These are phyloP conservation scores for Caerostris darwini DNA, from an alignment of 1,140 invertebrate species.

Conservation along the genomic window DNA sequence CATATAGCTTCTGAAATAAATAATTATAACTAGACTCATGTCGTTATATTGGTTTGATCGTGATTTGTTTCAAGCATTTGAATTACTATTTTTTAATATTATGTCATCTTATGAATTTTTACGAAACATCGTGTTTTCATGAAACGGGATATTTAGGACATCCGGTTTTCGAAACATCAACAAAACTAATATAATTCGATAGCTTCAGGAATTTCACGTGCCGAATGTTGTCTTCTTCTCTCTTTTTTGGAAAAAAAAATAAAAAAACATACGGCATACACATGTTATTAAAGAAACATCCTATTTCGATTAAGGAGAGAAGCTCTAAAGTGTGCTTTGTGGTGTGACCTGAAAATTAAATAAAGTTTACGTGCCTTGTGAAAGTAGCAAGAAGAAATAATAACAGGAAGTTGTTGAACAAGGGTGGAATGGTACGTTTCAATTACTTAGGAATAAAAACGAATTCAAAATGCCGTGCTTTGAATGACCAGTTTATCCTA, in stretches of 20 bases:
- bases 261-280: background rate
- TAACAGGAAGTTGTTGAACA: conserved; percentile 17
- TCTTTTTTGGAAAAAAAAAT: background rate
- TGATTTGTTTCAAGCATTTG: background rate
- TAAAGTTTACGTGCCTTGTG: background rate
- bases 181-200: background rate
- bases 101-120: no score
- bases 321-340: background rate
- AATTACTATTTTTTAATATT: no score
- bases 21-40: no score
- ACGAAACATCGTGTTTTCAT: background rate
- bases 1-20: no score
- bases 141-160: background rate
- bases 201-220: background rate
- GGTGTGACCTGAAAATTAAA: conserved; percentile 39
- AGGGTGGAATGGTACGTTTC: background rate
- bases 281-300: conserved; percentile 20
- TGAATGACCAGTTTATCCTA: background rate
- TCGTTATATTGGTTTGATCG: no score
- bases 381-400: background rate
- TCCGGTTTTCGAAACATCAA: background rate
- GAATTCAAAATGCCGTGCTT: background rate
- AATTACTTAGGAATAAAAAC: background rate
- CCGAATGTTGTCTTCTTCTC: background rate
- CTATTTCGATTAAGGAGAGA: background rate